These are phyloP conservation scores for Heterodera filipjevi DNA, from an alignment of 2,888 invertebrate genomes.

Conservation along the genomic window DNA sequence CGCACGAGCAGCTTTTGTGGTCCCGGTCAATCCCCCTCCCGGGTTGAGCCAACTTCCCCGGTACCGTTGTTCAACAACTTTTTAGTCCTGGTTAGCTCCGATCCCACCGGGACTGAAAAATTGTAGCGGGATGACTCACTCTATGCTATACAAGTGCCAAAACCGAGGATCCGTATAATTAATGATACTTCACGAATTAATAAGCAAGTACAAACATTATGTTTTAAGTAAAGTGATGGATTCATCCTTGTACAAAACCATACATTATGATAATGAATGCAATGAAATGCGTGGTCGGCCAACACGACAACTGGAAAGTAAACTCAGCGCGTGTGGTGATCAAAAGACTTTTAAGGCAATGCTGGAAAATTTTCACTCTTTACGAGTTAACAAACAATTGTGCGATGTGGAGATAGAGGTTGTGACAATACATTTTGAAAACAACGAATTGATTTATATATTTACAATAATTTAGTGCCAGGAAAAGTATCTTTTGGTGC, in stretches of 20 bases:
- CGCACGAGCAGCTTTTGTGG: no score
- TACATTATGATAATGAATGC: neutral
- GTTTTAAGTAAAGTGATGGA: neutral
- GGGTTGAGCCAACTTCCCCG: no score
- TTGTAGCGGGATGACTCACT: no score
- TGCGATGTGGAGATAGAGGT: slow-evolving; percentile 57
- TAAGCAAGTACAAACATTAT: no score
- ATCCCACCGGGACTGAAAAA: no score
- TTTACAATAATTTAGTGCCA: slow-evolving; percentile 40
- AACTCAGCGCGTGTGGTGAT: neutral
- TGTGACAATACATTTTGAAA: neutral
- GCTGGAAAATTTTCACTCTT: slow-evolving; percentile 33
- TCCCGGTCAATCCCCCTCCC: no score
- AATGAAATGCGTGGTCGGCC: neutral
- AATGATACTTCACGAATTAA: no score
- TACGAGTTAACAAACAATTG: slow-evolving; percentile 43
- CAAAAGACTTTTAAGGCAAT: slow-evolving; percentile 13
- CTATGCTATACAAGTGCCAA: no score
- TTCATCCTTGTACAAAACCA: neutral
- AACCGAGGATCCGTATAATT: no score
- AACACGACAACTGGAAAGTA: neutral
- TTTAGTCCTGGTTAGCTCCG: no score
- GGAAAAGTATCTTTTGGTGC: slow-evolving; percentile 54
- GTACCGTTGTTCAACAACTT: no score
- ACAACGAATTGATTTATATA: no score